phyloP scores from a whole-genome alignment of 2,888 invertebrate species.

The Monochamus alternatus region DNA sequence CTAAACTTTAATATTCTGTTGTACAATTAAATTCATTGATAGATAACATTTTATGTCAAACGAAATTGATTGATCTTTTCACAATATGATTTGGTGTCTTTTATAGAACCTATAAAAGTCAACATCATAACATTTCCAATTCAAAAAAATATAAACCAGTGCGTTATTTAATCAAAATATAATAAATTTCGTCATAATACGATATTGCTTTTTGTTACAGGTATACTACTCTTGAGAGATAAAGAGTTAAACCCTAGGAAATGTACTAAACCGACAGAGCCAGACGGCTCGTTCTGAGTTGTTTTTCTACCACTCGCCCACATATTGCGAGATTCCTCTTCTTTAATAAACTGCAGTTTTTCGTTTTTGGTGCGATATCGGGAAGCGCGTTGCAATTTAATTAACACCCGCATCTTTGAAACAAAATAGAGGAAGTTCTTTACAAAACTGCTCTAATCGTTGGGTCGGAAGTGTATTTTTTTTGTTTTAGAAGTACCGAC shows the following conservation, averaged over 20 bases:
- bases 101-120: neutral
- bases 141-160: neutral
- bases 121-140: neutral
- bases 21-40: too few species aligned
- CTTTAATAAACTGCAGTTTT: constrained; percentile 10
- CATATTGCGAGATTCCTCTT: constrained; percentile 1
- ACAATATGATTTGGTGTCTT: neutral
- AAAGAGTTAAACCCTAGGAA: neutral
- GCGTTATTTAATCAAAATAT: neutral
- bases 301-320: neutral
- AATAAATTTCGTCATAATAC: neutral
- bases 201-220: neutral
- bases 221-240: neutral
- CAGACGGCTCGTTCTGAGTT: neutral
- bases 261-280: neutral
- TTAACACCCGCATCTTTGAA: neutral
- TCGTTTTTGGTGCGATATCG: neutral
- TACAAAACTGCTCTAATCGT: neutral
- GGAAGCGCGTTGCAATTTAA: neutral
- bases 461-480: neutral
- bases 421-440: neutral
- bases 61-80: neutral
- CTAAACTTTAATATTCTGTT: too few species aligned
- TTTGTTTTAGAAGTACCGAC: neutral
- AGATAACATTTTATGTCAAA: neutral